A percentile compares a stretch with the other conserved stretches of the same genome.
These are phyloP conservation scores for Sciurus vulgaris DNA, from an alignment of 2,797 vertebrate genomes.

Conservation along the genomic window DNA sequence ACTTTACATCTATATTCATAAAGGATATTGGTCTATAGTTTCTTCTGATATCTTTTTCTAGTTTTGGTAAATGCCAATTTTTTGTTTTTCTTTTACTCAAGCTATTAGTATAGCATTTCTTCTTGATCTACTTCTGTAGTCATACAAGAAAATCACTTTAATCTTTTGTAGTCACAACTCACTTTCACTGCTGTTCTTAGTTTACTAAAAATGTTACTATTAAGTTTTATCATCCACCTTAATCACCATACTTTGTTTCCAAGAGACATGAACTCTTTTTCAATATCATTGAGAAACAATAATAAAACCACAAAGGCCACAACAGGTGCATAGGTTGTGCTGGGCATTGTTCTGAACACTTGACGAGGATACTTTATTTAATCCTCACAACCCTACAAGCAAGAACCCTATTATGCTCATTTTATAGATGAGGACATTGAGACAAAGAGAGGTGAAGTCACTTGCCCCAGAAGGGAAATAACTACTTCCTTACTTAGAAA, in stretches of 20 bases:
- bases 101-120: constrained; percentile 39
- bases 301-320: not conserved
- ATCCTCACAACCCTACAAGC: not conserved
- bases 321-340: not conserved
- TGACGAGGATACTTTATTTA: not conserved
- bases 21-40: not conserved
- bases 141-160: not conserved
- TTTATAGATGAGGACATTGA: not conserved
- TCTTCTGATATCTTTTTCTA: constrained; percentile 14
- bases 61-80: not conserved
- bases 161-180: constrained; percentile 29
- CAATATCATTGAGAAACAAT: not conserved
- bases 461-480: not conserved
- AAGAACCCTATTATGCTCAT: not conserved
- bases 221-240: constrained; percentile 8
- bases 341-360: not conserved
- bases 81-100: not conserved
- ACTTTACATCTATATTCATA: constrained; percentile 26
- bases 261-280: not conserved
- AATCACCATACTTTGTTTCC: not conserved
- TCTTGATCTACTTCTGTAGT: not conserved
- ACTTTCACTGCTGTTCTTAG: not conserved
- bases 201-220: constrained; percentile 27
- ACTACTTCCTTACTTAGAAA: not conserved
- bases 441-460: not conserved